Conservation (phyloP, 2,888 invertebrate genomes). For the Bombylius major region DNA sequence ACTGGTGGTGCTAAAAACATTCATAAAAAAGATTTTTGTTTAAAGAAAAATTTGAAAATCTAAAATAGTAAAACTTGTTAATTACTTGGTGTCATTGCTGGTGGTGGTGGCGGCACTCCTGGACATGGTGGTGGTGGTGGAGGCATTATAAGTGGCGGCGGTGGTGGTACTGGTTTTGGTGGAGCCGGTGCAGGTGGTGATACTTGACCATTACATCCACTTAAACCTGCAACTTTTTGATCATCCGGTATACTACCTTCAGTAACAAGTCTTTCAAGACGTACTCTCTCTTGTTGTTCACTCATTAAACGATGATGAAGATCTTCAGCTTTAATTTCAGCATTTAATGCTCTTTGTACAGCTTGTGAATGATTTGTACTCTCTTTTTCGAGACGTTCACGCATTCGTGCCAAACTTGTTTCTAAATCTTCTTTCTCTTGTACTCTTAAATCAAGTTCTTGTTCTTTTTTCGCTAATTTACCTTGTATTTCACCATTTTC, state of each 20-base stretch:
- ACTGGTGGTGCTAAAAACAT: conserved; percentile 35
- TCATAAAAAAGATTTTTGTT: conserved; percentile 1
- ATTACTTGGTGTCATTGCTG: conserved; percentile 31
- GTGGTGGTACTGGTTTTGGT: conserved; percentile 26
- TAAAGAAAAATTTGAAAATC: neutral
- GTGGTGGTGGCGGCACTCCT: conserved; percentile 25
- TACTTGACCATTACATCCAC: conserved; percentile 36
- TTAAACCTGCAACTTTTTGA: conserved; percentile 58
- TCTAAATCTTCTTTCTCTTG: conserved; percentile 91
- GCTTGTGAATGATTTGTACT: conserved; percentile 78
- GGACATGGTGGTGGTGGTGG: conserved; percentile 47
- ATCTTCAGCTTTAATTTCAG: conserved; percentile 45
- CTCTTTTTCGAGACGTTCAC: conserved; percentile 81
- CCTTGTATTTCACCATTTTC: conserved; percentile 81
- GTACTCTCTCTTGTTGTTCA: conserved; percentile 66
- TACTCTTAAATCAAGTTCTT: conserved; percentile 75
- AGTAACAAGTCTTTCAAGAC: conserved; percentile 74
- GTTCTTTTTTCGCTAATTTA: conserved; percentile 80
- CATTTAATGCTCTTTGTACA: conserved; percentile 52
- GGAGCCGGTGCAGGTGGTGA: conserved; percentile 33
- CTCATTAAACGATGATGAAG: conserved; percentile 55
- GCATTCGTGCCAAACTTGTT: conserved; percentile 64
- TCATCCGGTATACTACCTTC: conserved; percentile 90
- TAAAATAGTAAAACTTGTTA: neutral
- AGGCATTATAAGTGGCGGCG: conserved; percentile 32